Conservation (phyloP, 2,888 invertebrate species). For the Ypsolopha sequella region DNA sequence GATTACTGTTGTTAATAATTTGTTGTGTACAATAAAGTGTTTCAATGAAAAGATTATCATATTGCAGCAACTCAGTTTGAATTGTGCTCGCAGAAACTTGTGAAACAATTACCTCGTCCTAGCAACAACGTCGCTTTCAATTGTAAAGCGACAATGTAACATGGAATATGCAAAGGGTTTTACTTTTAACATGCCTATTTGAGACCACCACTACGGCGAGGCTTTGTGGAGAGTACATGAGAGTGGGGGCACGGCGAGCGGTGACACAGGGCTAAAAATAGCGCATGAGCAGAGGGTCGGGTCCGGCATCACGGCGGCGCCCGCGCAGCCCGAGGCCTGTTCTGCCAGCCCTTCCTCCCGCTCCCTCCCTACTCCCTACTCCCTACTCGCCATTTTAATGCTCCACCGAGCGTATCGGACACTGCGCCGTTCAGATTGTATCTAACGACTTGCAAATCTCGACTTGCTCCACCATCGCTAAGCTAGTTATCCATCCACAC, state of each 20-base stretch:
- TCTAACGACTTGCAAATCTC: conserved; percentile 4
- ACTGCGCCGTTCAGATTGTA: conserved; percentile 6
- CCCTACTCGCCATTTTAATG: conserved; percentile 56
- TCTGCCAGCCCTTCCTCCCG: conserved; percentile 1
- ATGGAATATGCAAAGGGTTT: not conserved
- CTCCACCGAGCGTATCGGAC: conserved; percentile 40
- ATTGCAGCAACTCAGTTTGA: not conserved
- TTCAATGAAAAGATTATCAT: too few relatives aligned
- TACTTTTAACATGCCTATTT: conserved; percentile 1
- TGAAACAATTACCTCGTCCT: not conserved
- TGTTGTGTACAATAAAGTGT: too few relatives aligned
- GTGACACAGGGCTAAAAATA: conserved; percentile 69
- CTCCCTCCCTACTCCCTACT: not conserved
- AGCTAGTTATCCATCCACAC: not conserved
- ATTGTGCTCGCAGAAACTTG: not conserved
- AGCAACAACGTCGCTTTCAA: not conserved
- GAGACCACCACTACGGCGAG: conserved; percentile 1
- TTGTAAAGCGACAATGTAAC: not conserved
- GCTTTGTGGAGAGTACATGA: not conserved
- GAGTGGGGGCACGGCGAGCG: conserved; percentile 22
- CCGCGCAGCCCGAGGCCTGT: conserved; percentile 10
- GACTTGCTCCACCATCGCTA: not conserved
- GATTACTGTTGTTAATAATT: too few relatives aligned
- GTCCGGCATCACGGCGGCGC: conserved; percentile 26
- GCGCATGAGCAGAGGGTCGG: conserved; percentile 38